Conservation (phyloP, 92 coral and sea anemone genomes). For the Nematostella vectensis region DNA sequence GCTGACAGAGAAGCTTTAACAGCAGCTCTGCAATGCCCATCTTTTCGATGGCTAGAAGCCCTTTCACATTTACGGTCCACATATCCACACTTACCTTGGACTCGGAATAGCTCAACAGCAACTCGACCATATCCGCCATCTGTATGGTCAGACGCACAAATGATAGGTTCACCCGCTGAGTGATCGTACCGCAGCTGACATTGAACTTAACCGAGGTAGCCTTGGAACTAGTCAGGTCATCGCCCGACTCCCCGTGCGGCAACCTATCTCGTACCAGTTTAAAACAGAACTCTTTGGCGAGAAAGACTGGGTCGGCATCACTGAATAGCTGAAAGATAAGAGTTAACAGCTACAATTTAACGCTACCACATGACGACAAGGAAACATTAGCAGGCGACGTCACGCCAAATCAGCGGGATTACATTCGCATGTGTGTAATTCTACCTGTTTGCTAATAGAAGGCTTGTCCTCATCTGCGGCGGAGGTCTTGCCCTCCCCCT, state of each 20-base stretch:
- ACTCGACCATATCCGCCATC: constrained; percentile 80
- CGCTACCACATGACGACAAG: not conserved
- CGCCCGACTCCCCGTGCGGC: constrained; percentile 18
- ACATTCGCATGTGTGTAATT: not conserved
- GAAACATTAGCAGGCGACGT: no score
- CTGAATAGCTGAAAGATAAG: constrained; percentile 30
- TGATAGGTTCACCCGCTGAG: constrained; percentile 79
- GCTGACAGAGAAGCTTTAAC: no score
- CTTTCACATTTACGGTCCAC: no score
- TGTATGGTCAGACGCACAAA: constrained; percentile 77
- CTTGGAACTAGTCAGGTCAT: constrained; percentile 23
- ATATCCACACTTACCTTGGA: constrained; percentile 43
- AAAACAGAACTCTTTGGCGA: constrained; percentile 71
- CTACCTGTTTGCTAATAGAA: constrained; percentile 40
- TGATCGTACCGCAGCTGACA: constrained; percentile 65
- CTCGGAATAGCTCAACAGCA: constrained; percentile 29
- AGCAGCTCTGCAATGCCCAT: no score
- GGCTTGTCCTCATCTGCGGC: constrained; percentile 13
- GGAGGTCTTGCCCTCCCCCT: constrained; percentile 29
- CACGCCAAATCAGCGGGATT: no score
- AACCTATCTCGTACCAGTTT: constrained; percentile 48
- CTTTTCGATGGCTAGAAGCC: no score
- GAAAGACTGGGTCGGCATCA: constrained; percentile 67
- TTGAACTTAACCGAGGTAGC: constrained; percentile 53
- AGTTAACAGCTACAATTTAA: not conserved